A percentile compares a stretch with the other conserved stretches of the same genome.
These are phyloP conservation scores for Centropristis striata DNA, from an alignment of 2,113 vertebrate genomes.

Conservation along the genomic window DNA sequence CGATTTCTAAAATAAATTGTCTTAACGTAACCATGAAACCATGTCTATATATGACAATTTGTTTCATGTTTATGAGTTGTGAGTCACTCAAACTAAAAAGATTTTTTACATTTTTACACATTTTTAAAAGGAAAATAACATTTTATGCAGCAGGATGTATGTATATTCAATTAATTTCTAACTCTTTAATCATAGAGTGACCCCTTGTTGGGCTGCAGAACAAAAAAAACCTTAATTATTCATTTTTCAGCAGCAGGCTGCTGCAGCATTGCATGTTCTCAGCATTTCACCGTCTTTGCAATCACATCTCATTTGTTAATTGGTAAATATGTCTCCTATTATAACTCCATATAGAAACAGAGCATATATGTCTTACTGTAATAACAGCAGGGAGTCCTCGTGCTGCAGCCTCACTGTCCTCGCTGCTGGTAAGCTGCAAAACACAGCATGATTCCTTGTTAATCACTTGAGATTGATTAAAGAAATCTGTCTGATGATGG, in stretches of 20 bases:
- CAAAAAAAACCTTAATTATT: neutral
- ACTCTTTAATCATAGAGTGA: neutral
- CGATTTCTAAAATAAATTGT: too few species aligned
- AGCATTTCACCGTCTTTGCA: neutral
- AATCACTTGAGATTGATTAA: constrained; percentile 25
- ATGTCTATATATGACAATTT: too few species aligned
- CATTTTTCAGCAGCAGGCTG: neutral
- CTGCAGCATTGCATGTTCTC: neutral
- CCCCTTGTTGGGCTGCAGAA: neutral
- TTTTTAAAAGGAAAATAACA: too few species aligned
- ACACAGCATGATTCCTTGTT: constrained; percentile 1
- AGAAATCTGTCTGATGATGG: constrained; percentile 5
- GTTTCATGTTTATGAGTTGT: too few species aligned
- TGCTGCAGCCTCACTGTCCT: neutral
- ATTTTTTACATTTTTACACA: too few species aligned
- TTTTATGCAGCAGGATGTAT: neutral
- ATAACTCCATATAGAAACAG: constrained; percentile 4
- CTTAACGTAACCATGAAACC: too few species aligned
- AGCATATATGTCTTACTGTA: neutral
- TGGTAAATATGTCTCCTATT: neutral
- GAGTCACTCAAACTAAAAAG: too few species aligned
- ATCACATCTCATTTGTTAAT: neutral
- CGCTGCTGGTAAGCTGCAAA: neutral
- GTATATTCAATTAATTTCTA: neutral
- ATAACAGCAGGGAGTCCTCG: constrained; percentile 36